Base-by-base conservation (phyloP, 2,113 vertebrate genomes). In the Elaphurus davidianus region DNA sequence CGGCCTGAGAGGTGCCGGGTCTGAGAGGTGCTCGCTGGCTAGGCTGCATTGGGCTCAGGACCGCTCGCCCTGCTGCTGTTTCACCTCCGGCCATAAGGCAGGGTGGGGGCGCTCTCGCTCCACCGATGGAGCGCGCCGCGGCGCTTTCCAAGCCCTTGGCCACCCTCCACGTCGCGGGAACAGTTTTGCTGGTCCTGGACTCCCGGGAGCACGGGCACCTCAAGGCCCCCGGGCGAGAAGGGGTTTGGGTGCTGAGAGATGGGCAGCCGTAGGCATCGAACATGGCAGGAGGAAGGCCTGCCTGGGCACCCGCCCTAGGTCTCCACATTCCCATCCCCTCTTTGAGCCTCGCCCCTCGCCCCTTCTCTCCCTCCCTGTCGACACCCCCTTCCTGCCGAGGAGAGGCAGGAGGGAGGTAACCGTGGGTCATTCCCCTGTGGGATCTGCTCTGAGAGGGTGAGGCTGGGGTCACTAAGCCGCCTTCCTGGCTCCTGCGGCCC, bases 1-100 rank as follows among this genome's bases (percentile, higher is more conserved):
- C 0, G 12, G 33, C 12, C 43, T 52, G n/a, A 30, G 52, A 7
- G 7, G 6, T 2, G 0, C 15, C 1, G 0, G 2, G 33, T 3
- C 62, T 52, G n/a, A 30, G 43, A 13, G 7, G 2, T 3, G 0
- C 17, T 1, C 1, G 0, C 17, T 33, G 33, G 16, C 64, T 33
- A 52, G 23, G 28, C 9, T 30, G 14, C 60, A 28, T 28, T 50
- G 2, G 36, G 33, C 16, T 83, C 36, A 6, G 78, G 40, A 90
- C 4, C 0, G 4, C 45, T 78, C 7, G 9, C 1, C 25, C 47
- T 13, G 57, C 14, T 97, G 95, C 74, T 81, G 36, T 97, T 98
- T 71, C 74, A 27, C 55, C 27, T 87, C 45, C 8, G 19, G 85
- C 71, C 45, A 0, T 79, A 95, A 79, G 67, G 27, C 0, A 28